These are phyloP conservation scores for Chironex yamaguchii DNA, from an alignment of 30 jellyfish, hydroid and myxozoan genomes.

Conservation along the genomic window DNA sequence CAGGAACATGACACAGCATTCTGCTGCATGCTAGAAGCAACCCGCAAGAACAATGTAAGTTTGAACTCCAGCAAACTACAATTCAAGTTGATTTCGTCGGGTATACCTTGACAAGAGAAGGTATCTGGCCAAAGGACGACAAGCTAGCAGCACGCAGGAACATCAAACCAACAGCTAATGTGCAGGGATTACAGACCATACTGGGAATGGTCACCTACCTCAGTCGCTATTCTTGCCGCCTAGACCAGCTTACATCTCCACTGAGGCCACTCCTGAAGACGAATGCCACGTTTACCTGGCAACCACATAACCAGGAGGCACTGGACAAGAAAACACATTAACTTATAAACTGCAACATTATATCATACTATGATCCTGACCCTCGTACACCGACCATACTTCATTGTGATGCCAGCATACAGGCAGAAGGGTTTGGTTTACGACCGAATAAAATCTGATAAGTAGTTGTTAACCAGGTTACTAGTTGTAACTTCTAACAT, in stretches of 20 bases:
- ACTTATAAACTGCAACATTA: too few relatives aligned
- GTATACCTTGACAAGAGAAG: neutral
- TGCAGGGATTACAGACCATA: slow-evolving; percentile 9
- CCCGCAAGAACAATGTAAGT: neutral
- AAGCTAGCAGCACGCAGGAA: slow-evolving; percentile 11
- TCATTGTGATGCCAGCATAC: too few relatives aligned
- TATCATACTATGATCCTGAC: too few relatives aligned
- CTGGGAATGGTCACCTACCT: slow-evolving; percentile 57
- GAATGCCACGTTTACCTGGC: too few relatives aligned
- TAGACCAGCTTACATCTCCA: slow-evolving; percentile 32
- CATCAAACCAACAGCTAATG: slow-evolving; percentile 15
- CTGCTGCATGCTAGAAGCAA: slow-evolving; percentile 1
- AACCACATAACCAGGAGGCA: too few relatives aligned
- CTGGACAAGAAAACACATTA: too few relatives aligned
- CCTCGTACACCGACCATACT: too few relatives aligned
- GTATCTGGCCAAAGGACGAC: slow-evolving; percentile 1
- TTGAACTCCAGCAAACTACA: slow-evolving; percentile 10
- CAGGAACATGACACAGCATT: slow-evolving; percentile 45
- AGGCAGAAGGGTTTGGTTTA: too few relatives aligned
- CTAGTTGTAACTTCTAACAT: too few relatives aligned
- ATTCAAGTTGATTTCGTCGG: slow-evolving; percentile 20
- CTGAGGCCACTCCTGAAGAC: slow-evolving; percentile 18
- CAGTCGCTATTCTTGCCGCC: neutral
- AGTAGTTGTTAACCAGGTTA: too few relatives aligned
- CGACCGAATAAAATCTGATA: too few relatives aligned